phyloP scores from a whole-genome alignment of 2,797 vertebrate genomes.

The Leptoclinus maculatus region DNA sequence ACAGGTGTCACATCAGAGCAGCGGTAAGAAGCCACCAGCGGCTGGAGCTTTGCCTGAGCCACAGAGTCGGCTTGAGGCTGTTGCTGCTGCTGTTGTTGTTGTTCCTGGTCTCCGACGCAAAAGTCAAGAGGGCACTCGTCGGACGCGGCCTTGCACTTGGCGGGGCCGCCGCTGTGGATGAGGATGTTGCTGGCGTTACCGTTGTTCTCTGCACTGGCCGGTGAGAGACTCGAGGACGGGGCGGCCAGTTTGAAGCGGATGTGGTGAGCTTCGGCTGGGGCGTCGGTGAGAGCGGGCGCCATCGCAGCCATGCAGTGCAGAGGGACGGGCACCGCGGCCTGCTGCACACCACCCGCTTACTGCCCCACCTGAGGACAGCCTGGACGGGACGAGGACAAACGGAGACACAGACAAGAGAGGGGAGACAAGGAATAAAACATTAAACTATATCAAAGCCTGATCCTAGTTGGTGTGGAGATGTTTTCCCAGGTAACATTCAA shows the following conservation, averaged over 20 bases:
- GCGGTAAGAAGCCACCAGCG: conserved; percentile 93
- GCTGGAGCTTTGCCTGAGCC: conserved; percentile 89
- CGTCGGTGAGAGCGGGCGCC: conserved; percentile 99
- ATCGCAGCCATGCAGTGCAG: conserved; percentile 99
- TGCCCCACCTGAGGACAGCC: conserved; percentile 91
- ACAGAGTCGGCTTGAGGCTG: conserved; percentile 72
- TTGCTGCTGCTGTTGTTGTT: conserved; percentile 78
- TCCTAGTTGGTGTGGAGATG: not conserved
- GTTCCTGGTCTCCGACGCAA: conserved; percentile 87
- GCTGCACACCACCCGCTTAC: conserved; percentile 91
- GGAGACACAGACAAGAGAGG: conserved; percentile 9
- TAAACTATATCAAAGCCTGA: not conserved
- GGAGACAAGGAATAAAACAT: conserved; percentile 32
- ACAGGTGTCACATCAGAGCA: conserved; percentile 96
- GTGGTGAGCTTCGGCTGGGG: conserved; percentile 99
- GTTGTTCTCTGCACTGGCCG: conserved; percentile 95
- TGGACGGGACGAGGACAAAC: conserved; percentile 56
- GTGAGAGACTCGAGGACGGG: conserved; percentile 96
- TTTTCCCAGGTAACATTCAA: not conserved
- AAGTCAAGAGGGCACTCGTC: conserved; percentile 92
- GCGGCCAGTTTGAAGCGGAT: conserved; percentile 99
- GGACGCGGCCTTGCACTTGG: conserved; percentile 90
- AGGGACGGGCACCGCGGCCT: conserved; percentile 94
- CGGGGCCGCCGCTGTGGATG: conserved; percentile 90
- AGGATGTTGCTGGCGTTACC: conserved; percentile 95